Base-by-base conservation (phyloP, 2,888 invertebrate genomes). In the Heliothis peltigera region DNA sequence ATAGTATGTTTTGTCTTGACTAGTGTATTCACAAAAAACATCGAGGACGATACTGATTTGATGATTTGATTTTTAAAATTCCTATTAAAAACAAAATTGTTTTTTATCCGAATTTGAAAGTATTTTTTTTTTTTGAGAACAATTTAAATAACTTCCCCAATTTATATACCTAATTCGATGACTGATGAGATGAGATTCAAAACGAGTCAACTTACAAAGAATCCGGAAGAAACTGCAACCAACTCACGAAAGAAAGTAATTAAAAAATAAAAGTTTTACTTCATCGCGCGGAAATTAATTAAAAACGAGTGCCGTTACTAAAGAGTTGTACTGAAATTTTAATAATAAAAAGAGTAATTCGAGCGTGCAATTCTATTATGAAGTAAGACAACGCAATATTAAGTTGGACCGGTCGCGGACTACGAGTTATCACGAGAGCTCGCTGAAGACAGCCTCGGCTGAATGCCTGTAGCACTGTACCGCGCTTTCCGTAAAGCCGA, bases 161-260 rank as follows among this genome's bases (percentile, higher is more conserved):
- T 28, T 8, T 28, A 28, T 10, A 28, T 28, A 28, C 2, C n/a
- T n/a, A n/a, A n/a, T n/a, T n/a, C 22, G 4, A 22, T 22, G 8
- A 8, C 7, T 2, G 10, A 25, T 28, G 8, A 28, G 28, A 8
- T 32, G 32, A 12, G 1, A 32, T 32, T 12, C 32, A 32, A 32
- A 8, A 32, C 32, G 10, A 10, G 28, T 0, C 7, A 39, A 60
- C 51, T 67, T 52, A 59, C 46, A 22, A 47, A 43, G 58, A 39
- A 51, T 10, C 19, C n/a, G 19, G 25, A 39, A 25, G 19, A 44
- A 10, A 49, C 42, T 19, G 10, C 5, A 65, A 17, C 4, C 28
- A 32, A 49, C 32, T 32, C n/a, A 39, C 39, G 35, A 15, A 57
- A n/a, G 12, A 15, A 25, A 63, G 15, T 35, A 18, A n/a, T 43